phyloP scores from a whole-genome alignment of 30 jellyfish, hydroid and myxozoan genomes.

The Aurelia sp. region DNA sequence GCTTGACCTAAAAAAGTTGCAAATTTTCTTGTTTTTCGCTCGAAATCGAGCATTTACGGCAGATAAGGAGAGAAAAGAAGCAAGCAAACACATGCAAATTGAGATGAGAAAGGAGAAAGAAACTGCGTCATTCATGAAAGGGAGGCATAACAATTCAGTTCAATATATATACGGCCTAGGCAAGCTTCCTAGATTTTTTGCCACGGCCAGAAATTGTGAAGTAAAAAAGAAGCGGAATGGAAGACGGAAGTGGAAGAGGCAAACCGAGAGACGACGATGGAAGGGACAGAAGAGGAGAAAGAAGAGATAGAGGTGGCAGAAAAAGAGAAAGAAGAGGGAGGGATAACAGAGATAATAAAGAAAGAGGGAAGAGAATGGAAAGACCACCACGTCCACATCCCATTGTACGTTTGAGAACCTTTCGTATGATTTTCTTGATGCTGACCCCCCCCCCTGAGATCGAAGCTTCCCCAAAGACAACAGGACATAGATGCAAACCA shows the following conservation, averaged over 20 bases:
- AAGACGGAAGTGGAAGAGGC: conserved; percentile 39
- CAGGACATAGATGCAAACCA: too few species aligned
- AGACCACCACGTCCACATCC: conserved; percentile 24
- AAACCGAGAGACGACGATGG: conserved; percentile 56
- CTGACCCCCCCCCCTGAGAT: too few species aligned
- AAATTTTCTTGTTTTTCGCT: too few species aligned
- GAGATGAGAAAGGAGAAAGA: too few species aligned
- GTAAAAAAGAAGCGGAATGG: conserved; percentile 9
- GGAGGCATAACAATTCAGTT: conserved; percentile 26
- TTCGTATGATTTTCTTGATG: too few species aligned
- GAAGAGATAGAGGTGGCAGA: conserved; percentile 80
- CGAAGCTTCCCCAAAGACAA: too few species aligned
- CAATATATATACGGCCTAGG: conserved; percentile 30
- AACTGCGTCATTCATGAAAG: neutral
- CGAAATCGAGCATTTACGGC: too few species aligned
- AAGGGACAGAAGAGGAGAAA: conserved; percentile 72
- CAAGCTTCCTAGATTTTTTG: neutral
- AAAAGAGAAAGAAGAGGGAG: conserved; percentile 75
- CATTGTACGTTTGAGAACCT: too few species aligned
- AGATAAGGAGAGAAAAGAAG: too few species aligned
- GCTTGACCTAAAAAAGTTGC: too few species aligned
- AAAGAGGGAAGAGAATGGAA: conserved; percentile 64
- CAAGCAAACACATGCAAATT: too few species aligned
- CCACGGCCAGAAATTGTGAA: neutral
- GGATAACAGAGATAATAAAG: conserved; percentile 68